Percentiles rank a stretch among this genome's conserved stretches.
Conservation (phyloP, 2,888 invertebrate genomes). For the Drosophila parthenogenetica region DNA sequence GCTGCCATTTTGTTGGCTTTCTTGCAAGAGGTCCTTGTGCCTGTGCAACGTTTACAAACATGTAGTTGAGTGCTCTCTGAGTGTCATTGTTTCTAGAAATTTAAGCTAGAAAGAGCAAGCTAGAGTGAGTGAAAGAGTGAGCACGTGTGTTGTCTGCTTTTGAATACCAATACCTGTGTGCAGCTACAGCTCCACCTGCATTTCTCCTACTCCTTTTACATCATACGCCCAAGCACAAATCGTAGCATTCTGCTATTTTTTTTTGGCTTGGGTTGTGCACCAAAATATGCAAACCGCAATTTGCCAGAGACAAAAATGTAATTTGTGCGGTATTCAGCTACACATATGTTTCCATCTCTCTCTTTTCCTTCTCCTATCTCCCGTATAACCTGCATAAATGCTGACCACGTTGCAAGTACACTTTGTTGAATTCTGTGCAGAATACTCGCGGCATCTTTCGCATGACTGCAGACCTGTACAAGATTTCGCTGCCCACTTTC, state of each 20-base stretch:
- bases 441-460: slow-evolving; percentile 39
- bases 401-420: slow-evolving; percentile 42
- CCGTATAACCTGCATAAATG: slow-evolving; percentile 25
- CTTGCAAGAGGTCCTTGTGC: slow-evolving; percentile 75
- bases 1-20: slow-evolving; percentile 67
- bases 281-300: slow-evolving; percentile 61
- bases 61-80: slow-evolving; percentile 71
- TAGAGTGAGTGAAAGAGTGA: neutral
- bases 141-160: slow-evolving; percentile 8
- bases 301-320: slow-evolving; percentile 59
- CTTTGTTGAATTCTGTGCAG: slow-evolving; percentile 23
- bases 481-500: slow-evolving; percentile 33
- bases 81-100: slow-evolving; percentile 76
- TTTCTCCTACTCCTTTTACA: neutral
- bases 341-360: slow-evolving; percentile 26
- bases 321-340: slow-evolving; percentile 49
- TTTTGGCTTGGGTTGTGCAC: slow-evolving; percentile 20
- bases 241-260: slow-evolving; percentile 53
- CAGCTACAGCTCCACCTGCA: neutral
- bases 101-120: slow-evolving; percentile 10
- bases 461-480: slow-evolving; percentile 12
- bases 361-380: neutral
- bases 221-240: slow-evolving; percentile 21
- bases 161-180: slow-evolving; percentile 37
- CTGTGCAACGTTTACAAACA: slow-evolving; percentile 80